phyloP scores from a whole-genome alignment of 2,113 vertebrate genomes.

The Syrmaticus mikado region DNA sequence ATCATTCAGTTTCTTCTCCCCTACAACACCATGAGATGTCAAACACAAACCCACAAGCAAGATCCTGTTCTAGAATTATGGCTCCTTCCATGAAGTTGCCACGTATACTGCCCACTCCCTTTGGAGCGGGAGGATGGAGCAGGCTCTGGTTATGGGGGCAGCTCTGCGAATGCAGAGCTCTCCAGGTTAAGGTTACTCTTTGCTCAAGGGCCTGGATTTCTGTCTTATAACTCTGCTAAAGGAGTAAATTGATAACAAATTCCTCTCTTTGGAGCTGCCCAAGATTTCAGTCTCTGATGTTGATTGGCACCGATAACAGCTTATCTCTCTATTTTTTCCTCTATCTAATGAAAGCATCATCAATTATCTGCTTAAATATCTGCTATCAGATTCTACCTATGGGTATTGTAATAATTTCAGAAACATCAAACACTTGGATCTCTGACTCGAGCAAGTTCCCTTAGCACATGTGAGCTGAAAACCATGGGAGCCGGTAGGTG shows the following conservation, averaged over 20 bases:
- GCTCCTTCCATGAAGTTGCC: constrained; percentile 84
- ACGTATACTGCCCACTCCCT: constrained; percentile 85
- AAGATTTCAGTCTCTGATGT: constrained; percentile 77
- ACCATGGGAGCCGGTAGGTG: background rate
- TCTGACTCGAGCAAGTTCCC: background rate
- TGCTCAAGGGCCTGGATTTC: constrained; percentile 82
- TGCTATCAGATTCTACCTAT: background rate
- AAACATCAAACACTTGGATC: constrained; percentile 17
- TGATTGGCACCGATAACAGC: constrained; percentile 73
- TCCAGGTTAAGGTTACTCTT: constrained; percentile 84
- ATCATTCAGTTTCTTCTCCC: background rate
- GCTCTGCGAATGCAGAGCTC: constrained; percentile 84
- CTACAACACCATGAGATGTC: constrained; percentile 11
- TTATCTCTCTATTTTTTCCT: constrained; percentile 64
- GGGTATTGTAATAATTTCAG: background rate
- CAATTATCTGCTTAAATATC: background rate
- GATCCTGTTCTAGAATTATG: constrained; percentile 76
- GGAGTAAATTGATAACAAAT: constrained; percentile 78
- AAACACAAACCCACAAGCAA: constrained; percentile 69
- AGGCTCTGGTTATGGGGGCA: constrained; percentile 86
- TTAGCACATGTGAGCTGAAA: background rate
- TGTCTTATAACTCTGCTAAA: constrained; percentile 78
- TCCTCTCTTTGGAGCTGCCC: constrained; percentile 77
- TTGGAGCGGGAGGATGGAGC: constrained; percentile 86
- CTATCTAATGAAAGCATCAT: background rate